Percentiles rank a stretch among this genome's conserved stretches.
phyloP scores from a whole-genome alignment of 2,113 vertebrate genomes.

The Synchiropus splendidus region DNA sequence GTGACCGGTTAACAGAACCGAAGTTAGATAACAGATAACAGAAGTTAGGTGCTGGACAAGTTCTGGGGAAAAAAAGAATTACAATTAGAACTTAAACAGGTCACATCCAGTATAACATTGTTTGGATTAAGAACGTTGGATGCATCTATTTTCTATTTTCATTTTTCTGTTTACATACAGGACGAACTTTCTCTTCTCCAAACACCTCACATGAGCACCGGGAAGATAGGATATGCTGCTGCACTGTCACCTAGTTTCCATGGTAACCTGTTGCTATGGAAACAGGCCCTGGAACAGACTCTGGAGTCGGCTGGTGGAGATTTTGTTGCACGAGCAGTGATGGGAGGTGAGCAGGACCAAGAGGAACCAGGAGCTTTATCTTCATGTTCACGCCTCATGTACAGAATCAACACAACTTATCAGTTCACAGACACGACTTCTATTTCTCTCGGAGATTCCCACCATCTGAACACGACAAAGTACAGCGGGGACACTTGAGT shows the following conservation, averaged over 20 bases:
- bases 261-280: conserved; percentile 73
- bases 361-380: conserved; percentile 5
- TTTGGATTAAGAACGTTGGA: conserved; percentile 10
- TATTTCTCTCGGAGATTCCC: too few relatives aligned
- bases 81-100: too few relatives aligned
- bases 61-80: too few relatives aligned
- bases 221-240: conserved; percentile 47
- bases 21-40: too few relatives aligned
- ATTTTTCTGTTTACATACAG: conserved; percentile 28
- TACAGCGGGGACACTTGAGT: too few relatives aligned
- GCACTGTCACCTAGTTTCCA: conserved; percentile 72
- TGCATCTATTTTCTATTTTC: conserved; percentile 20
- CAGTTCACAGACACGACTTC: too few relatives aligned
- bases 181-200: conserved; percentile 31
- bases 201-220: conserved; percentile 34
- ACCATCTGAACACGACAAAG: too few relatives aligned
- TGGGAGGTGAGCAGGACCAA: conserved; percentile 30
- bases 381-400: conserved; percentile 1
- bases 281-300: conserved; percentile 60
- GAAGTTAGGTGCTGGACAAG: too few relatives aligned
- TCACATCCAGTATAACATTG: too few relatives aligned
- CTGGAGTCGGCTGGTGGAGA: conserved; percentile 37
- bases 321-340: conserved; percentile 34
- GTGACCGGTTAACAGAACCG: too few relatives aligned
- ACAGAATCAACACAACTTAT: not conserved